phyloP scores from a whole-genome alignment of 2,888 invertebrate genomes.

The Carpatolechia fugitivella region DNA sequence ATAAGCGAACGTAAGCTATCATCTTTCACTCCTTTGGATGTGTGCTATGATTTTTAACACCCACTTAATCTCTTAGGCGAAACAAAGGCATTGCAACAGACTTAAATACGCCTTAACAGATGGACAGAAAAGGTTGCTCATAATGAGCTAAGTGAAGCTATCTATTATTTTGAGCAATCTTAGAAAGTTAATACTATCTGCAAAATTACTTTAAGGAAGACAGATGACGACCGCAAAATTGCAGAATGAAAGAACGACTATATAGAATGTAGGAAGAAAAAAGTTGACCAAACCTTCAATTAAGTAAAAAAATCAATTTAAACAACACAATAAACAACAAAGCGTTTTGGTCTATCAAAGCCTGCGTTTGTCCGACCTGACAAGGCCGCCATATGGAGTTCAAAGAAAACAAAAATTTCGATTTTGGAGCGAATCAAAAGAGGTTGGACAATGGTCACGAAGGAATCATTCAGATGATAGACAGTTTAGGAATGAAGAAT shows the following conservation, averaged over 20 bases:
- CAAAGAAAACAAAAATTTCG: constrained; percentile 48
- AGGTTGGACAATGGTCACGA: constrained; percentile 76
- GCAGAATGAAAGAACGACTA: not conserved
- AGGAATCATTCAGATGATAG: constrained; percentile 52
- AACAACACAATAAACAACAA: constrained; percentile 49
- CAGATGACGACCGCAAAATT: constrained; percentile 19
- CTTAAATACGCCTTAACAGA: constrained; percentile 27
- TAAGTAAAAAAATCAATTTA: constrained; percentile 48
- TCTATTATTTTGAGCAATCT: constrained; percentile 4
- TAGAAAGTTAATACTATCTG: constrained; percentile 2
- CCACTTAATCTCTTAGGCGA: constrained; percentile 65
- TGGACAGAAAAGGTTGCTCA: constrained; percentile 18
- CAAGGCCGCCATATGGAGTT: constrained; percentile 48
- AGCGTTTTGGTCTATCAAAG: constrained; percentile 48
- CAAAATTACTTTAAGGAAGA: constrained; percentile 1
- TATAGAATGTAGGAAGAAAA: not conserved
- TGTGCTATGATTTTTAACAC: constrained; percentile 74
- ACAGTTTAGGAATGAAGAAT: constrained; percentile 52
- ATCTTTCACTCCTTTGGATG: constrained; percentile 65
- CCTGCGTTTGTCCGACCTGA: constrained; percentile 51
- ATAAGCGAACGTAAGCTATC: constrained; percentile 60
- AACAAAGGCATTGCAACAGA: constrained; percentile 57
- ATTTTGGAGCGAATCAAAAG: constrained; percentile 64
- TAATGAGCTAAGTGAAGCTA: constrained; percentile 9
- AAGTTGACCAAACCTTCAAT: constrained; percentile 14